Evolutionary conservation across 30 jellyfish, hydroid and myxozoan species (phyloP).

Genomic region (Haliclystus octoradiatus): DNA sequence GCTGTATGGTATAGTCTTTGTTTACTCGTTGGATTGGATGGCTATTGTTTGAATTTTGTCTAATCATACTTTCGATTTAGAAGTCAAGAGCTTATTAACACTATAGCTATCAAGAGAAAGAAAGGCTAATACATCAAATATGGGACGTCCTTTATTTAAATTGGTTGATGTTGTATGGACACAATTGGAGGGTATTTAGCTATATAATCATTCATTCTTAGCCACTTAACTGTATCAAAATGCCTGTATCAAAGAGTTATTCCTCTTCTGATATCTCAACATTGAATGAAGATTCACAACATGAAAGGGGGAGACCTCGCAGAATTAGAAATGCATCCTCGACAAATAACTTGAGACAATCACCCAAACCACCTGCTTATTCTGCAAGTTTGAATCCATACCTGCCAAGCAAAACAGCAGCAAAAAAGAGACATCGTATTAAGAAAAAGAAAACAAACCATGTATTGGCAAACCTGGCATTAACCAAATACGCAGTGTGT

Average conservation of each 20-base stretch:
- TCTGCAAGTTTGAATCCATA: neutral
- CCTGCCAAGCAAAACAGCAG: neutral
- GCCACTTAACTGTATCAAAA: no score
- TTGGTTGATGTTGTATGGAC: no score
- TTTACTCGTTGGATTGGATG: no score
- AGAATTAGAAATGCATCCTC: neutral
- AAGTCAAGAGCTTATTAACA: no score
- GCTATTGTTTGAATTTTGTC: no score
- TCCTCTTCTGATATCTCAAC: neutral
- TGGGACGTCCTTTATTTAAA: no score
- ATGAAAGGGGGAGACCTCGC: neutral
- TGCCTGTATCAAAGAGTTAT: neutral
- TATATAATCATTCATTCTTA: no score
- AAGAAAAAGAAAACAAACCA: constrained; percentile 27
- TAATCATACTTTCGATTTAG: no score
- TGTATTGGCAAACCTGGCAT: constrained; percentile 53
- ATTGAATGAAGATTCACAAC: neutral
- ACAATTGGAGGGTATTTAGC: neutral
- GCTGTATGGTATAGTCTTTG: no score
- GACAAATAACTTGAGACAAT: no score
- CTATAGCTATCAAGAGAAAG: no score
- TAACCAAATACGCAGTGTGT: constrained; percentile 54
- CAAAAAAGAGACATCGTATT: constrained; percentile 7
- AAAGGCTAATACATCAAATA: no score
- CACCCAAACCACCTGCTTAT: neutral